Conservation (phyloP, 2,888 invertebrate genomes). For the Catocala sponsa region DNA sequence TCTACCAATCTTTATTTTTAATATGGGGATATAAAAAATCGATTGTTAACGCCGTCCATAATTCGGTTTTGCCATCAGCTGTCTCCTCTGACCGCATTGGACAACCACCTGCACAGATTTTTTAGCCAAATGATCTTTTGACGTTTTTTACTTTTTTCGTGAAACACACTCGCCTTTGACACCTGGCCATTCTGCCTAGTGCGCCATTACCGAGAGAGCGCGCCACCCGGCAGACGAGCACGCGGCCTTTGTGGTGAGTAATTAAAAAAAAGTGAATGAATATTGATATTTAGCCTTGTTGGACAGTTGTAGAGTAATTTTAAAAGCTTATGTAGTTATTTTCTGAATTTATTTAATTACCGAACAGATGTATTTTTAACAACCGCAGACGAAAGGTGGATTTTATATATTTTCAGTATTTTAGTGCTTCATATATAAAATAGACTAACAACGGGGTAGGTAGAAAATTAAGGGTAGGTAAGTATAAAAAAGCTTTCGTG, state of each 20-base stretch:
- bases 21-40: constrained; percentile 33
- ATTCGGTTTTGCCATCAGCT: constrained; percentile 75
- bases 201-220: constrained; percentile 64
- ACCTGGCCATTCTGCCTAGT: constrained; percentile 79
- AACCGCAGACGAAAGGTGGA: neutral
- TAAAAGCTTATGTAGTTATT: constrained; percentile 52
- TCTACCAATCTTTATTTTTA: constrained; percentile 4
- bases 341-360: constrained; percentile 60
- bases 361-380: constrained; percentile 51
- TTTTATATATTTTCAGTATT: neutral
- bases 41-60: constrained; percentile 59
- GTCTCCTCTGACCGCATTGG: constrained; percentile 76
- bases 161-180: constrained; percentile 70
- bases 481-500: no score
- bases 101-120: constrained; percentile 83
- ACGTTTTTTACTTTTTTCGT: constrained; percentile 71
- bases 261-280: constrained; percentile 64
- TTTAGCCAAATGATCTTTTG: constrained; percentile 74
- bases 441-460: constrained; percentile 6
- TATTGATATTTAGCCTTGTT: constrained; percentile 60
- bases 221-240: constrained; percentile 67
- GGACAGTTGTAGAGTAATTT: constrained; percentile 57
- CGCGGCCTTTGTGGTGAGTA: constrained; percentile 62
- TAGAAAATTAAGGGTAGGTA: no score
- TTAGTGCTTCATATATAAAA: no score